Evolutionary conservation across 2,888 invertebrate species (phyloP).

Genomic region (Callyntrura sp.): DNA sequence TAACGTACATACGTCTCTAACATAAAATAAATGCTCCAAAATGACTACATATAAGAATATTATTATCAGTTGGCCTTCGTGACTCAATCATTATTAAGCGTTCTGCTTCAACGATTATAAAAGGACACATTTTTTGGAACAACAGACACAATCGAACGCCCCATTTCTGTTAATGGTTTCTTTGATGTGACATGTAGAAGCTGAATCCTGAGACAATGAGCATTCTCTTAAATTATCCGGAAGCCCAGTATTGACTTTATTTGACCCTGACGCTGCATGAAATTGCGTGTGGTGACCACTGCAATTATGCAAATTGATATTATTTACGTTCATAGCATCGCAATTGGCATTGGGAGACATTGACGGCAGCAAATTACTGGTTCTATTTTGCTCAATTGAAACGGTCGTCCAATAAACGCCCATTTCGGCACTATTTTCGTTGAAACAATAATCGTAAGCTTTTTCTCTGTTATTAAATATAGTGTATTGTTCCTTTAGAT

Average conservation of each 20-base stretch:
- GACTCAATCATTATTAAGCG: too few relatives aligned
- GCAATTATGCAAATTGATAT: constrained; percentile 50
- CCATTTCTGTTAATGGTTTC: constrained; percentile 35
- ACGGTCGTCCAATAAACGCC: constrained; percentile 43
- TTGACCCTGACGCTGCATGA: neutral
- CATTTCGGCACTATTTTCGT: neutral
- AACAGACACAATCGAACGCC: constrained; percentile 37
- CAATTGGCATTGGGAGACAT: constrained; percentile 4
- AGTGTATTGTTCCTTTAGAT: neutral
- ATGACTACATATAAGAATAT: too few relatives aligned
- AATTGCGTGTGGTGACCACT: neutral
- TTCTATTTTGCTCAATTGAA: neutral
- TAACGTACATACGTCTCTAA: too few relatives aligned
- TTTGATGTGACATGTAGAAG: constrained; percentile 47
- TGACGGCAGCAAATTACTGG: neutral
- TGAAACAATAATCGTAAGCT: neutral
- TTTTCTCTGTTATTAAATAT: neutral
- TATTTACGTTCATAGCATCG: constrained; percentile 12
- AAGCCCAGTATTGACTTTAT: constrained; percentile 27
- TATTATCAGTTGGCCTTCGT: too few relatives aligned
- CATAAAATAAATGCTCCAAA: too few relatives aligned
- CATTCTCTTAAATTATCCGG: constrained; percentile 29
- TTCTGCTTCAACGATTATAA: too few relatives aligned
- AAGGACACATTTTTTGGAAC: constrained; percentile 64
- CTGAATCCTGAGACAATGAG: constrained; percentile 42